Evolutionary conservation across 2,797 vertebrate species (phyloP), one percentile per base, ranked within the genome.

Genomic region (Sebastolobus altivelis): DNA sequence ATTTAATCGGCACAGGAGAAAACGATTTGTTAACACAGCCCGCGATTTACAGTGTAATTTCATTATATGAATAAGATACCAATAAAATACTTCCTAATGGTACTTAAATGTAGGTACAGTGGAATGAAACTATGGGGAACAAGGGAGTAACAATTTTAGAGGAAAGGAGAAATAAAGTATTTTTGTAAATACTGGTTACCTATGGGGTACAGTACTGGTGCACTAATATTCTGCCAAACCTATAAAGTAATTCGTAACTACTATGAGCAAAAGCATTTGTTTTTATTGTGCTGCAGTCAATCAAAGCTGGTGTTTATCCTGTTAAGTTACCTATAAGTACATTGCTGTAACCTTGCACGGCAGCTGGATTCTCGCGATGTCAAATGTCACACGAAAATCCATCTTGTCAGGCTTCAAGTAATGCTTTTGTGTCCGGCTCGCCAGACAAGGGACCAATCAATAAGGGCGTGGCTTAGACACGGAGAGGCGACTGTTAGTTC

Each of bases 401-500:
- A 40, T 40, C 38, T 40, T 6, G 13, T 40, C 38, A 40, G 12
- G 38, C 38, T 40, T 40, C 38, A 40, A 40, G 13, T 40, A 40
- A 40, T 40, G 38, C 13, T 40, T 40, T 40, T 40, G 38, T 40
- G 38, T 40, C 38, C 13, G 38, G 38, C 13, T 40, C 1, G 5
- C 38, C 13, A 40, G 38, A 40, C 38, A 40, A 40, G 5, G 5
- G 38, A 40, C 38, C 12, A 14, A 12, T 40, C 38, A 40, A 12
- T 40, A 40, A 12, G 12, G 38, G 13, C 13, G 38, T 40, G 38
- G 13, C 38, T 40, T 14, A 40, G 38, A 40, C 38, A 14, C 38
- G 13, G 38, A 40, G 38, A 40, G 38, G 38, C 0, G 0, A 14
- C 13, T 0, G 38, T 40, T 40, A 40, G 38, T 40, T 40, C 38